These are phyloP conservation scores for Drosophila acutilabella DNA, from an alignment of 2,888 invertebrate genomes.

Conservation along the genomic window DNA sequence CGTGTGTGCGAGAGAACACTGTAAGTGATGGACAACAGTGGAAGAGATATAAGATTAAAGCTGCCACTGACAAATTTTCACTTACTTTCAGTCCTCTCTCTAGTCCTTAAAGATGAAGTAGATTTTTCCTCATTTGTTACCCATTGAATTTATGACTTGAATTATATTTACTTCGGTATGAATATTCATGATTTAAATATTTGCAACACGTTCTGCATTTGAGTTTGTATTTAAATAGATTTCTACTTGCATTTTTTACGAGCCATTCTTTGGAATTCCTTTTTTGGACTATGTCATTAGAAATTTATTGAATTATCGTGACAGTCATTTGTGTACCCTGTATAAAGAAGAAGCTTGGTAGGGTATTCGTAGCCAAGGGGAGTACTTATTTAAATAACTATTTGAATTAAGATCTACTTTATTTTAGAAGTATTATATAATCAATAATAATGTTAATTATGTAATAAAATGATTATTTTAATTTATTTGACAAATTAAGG, in stretches of 20 bases:
- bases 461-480: too few relatives aligned
- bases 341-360: not conserved
- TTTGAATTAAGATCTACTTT: too few relatives aligned
- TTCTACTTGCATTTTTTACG: not conserved
- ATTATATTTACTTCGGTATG: not conserved
- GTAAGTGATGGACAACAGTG: conserved; percentile 7
- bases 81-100: not conserved
- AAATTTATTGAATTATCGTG: conserved; percentile 21
- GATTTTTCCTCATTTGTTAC: conserved; percentile 2
- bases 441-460: too few relatives aligned
- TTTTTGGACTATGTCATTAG: conserved; percentile 11
- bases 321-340: conserved; percentile 7
- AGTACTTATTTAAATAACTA: too few relatives aligned
- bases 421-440: too few relatives aligned
- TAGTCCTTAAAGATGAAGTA: conserved; percentile 2
- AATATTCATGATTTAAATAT: conserved; percentile 14
- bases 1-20: not conserved
- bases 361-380: not conserved
- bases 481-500: too few relatives aligned
- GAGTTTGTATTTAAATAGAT: conserved; percentile 2
- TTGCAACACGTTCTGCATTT: conserved; percentile 1
- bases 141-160: not conserved
- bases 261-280: not conserved
- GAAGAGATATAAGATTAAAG: conserved; percentile 7
- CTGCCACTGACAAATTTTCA: conserved; percentile 33